These are phyloP conservation scores for Melanaphis sacchari DNA, from an alignment of 1,140 invertebrate genomes.

Conservation along the genomic window DNA sequence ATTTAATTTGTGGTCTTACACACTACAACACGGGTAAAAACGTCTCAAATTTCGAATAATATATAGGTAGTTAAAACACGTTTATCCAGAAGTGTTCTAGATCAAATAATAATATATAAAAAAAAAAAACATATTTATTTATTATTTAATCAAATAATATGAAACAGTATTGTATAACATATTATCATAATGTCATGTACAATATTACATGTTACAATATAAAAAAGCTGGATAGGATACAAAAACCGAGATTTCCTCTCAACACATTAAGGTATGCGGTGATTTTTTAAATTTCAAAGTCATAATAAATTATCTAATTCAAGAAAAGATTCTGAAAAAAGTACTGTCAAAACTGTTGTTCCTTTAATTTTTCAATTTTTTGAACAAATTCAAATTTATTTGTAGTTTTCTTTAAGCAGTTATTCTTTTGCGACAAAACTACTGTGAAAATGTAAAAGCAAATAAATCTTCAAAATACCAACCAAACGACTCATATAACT, in stretches of 20 bases:
- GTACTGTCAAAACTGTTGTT: background rate
- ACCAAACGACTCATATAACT: too few species aligned
- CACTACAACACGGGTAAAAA: conserved; percentile 1
- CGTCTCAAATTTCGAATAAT: background rate
- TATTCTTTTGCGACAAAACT: background rate
- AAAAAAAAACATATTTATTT: background rate
- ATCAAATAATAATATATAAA: background rate
- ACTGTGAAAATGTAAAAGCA: background rate
- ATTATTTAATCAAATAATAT: conserved; percentile 18
- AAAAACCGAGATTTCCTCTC: background rate
- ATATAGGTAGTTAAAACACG: conserved; percentile 27
- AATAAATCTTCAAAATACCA: background rate
- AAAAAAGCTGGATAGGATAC: background rate
- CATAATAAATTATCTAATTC: background rate
- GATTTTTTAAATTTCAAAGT: background rate
- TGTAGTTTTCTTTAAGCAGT: background rate
- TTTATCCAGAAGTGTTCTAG: conserved; percentile 19
- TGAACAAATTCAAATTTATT: background rate
- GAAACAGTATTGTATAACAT: background rate
- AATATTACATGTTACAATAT: background rate
- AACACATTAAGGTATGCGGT: background rate
- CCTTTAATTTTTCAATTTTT: background rate
- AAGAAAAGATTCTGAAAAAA: background rate
- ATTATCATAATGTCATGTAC: conserved; percentile 1
- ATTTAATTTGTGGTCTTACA: conserved; percentile 10